Percentiles rank a stretch among this genome's conserved stretches.
Conservation (phyloP, 2,113 vertebrate species). For the Chaetodon auriga region DNA sequence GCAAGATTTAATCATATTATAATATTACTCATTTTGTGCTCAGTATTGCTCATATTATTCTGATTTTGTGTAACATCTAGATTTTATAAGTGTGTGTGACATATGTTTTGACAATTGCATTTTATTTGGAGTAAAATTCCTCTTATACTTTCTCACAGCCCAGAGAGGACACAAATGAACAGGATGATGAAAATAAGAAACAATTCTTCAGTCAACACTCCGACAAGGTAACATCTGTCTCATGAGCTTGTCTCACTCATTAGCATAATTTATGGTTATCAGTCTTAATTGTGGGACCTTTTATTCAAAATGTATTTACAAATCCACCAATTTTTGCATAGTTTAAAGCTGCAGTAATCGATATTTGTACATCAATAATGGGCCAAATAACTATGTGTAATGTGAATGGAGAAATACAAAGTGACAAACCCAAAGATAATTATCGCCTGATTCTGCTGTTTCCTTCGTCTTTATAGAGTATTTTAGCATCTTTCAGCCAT, state of each 20-base stretch:
- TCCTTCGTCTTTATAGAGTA: too few species aligned
- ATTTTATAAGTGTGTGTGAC: not conserved
- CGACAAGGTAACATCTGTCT: slow-evolving; percentile 67
- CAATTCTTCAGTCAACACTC: slow-evolving; percentile 66
- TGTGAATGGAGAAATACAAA: too few species aligned
- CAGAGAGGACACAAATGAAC: not conserved
- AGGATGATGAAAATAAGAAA: slow-evolving; percentile 31
- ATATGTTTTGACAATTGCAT: not conserved
- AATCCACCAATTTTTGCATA: too few species aligned
- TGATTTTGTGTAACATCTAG: not conserved
- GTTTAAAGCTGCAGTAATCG: too few species aligned
- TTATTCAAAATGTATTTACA: too few species aligned
- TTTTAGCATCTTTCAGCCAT: too few species aligned
- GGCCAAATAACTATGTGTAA: too few species aligned
- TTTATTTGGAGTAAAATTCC: not conserved
- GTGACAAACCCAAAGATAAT: too few species aligned
- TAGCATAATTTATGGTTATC: too few species aligned
- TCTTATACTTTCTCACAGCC: slow-evolving; percentile 8
- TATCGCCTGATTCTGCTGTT: too few species aligned
- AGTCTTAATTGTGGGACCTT: too few species aligned
- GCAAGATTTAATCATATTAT: not conserved
- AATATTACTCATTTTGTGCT: not conserved
- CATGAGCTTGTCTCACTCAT: not conserved
- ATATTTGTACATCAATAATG: too few species aligned
- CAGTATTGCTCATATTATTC: not conserved